Base-by-base conservation (phyloP, 2,888 invertebrate genomes). In the Phaedon cochleariae region DNA sequence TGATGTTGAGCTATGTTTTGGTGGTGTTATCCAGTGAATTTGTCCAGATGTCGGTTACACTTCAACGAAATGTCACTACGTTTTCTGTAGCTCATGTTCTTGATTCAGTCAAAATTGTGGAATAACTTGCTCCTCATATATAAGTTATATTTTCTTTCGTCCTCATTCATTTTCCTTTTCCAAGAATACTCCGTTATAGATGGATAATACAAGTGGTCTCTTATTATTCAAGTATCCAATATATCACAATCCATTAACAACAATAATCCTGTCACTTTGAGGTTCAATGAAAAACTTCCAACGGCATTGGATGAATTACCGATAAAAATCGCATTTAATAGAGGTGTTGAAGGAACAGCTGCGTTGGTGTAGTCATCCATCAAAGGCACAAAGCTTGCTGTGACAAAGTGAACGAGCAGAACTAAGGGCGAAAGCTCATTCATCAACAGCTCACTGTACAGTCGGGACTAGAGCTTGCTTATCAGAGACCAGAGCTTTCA, bases 381-480 rank as follows among this genome's bases (percentile, higher is more conserved):
- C 81, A 81, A 81, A 80, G 78, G 74, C 77, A 79, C 78, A 79
- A 81, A 80, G 80, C 78, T 76, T 73, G 75, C 79, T 79, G 80
- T 80, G 81, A 81, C 81, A 81, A 81, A 81, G 81, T 81, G 80
- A 79, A 79, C 79, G 79, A 79, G 79, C 78, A 74, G 75, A 78
- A 78, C 77, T 79, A 78, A 78, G 72, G 75, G 72, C 75, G 74
- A 77, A 76, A 77, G 78, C 73, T 76, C 79, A 81, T 81, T 81
- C 81, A 81, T 80, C 80, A 80, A 74, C 73, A 74, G 77, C 79
- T 78, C 79, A 77, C 78, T 78, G 78, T 76, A 77, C 76, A 77
- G 77, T 76, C 71, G 18, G 37, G 37, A 7, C 54, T 34, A 21
- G 74, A 74, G 76, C 74, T 75, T 74, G 75, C 77, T 77, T 77